Evolutionary conservation across 35 echinoderm and acorn worm species (phyloP).

Genomic region (Acanthaster planci): DNA sequence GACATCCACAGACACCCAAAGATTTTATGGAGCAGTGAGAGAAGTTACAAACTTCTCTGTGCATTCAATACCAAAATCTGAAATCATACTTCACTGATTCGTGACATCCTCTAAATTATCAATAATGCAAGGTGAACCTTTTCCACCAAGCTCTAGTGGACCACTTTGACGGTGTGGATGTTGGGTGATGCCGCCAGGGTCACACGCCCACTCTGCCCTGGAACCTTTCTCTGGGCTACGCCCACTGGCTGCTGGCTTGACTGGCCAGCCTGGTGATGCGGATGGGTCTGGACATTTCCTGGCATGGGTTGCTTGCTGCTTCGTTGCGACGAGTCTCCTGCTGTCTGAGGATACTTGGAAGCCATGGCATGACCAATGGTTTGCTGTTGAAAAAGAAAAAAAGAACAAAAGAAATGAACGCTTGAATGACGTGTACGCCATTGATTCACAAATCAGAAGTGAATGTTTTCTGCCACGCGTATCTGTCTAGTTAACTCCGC

Average conservation of each 20-base stretch:
- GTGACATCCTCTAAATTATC: too few relatives aligned
- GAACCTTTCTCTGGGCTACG: slow-evolving; percentile 18
- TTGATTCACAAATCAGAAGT: background rate
- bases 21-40: too few relatives aligned
- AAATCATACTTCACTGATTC: too few relatives aligned
- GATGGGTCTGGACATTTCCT: slow-evolving; percentile 26
- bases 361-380: slow-evolving; percentile 90
- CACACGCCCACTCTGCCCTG: slow-evolving; percentile 36
- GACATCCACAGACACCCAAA: too few relatives aligned
- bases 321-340: background rate
- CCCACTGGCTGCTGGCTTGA: slow-evolving; percentile 27
- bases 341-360: slow-evolving; percentile 51
- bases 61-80: too few relatives aligned
- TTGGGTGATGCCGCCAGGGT: slow-evolving; percentile 10
- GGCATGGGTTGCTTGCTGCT: slow-evolving; percentile 1
- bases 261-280: background rate
- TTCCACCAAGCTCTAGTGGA: slow-evolving; percentile 34
- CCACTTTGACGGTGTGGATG: slow-evolving; percentile 83
- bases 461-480: background rate
- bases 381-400: slow-evolving; percentile 64
- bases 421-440: background rate
- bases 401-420: background rate
- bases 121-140: too few relatives aligned
- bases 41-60: too few relatives aligned
- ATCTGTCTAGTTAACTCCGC: background rate